Evolutionary conservation across 2,113 vertebrate species (phyloP), one percentile per base, ranked within the genome.

Genomic region (Struthidea cinerea): DNA sequence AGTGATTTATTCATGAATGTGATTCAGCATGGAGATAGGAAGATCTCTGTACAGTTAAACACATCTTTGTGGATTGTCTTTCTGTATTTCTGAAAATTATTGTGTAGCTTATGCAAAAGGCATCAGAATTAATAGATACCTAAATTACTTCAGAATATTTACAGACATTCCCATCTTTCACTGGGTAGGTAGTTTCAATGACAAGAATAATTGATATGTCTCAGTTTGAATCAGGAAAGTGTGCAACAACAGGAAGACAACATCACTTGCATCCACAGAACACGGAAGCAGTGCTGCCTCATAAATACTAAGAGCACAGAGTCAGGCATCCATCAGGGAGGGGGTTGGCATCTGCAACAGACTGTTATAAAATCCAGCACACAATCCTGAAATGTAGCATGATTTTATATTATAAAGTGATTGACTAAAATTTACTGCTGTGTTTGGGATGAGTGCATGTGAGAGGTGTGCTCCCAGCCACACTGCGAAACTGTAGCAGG

Each of bases 331-430:
- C 18, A 15, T 44, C 3, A 59, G 20, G 21, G 4, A 5, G 16
- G 5, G 6, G 7, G 7, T 4, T 39, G 17, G 39, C 30, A 37
- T 63, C 55, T 64, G 17, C 35, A 73, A 35, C 32, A 64, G 27
- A 10, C 0, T 0, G 0, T 27, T 35, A 33, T 1, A 55, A 60
- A 80, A 63, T n/a, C 13, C 28, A 21, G 6, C 26, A 35, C 1
- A 1, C 30, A 52, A 14, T 55, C 52, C 22, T 56, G 57, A 84
- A 44, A 47, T 22, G 15, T 4, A 32, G 30, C 26, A 15, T 50
- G 39, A 21, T 35, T 77, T 79, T n/a, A 6, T 24, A 32, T 15
- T 32, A 28, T 19, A 7, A 27, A 49, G 33, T 4, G 27, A 26
- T 85, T 28, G 27, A 24, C 16, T 59, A 4, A 2, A 59, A 16